These are phyloP conservation scores for Myiotriccus ornatus DNA, from an alignment of 2,797 vertebrate genomes.

Conservation along the genomic window DNA sequence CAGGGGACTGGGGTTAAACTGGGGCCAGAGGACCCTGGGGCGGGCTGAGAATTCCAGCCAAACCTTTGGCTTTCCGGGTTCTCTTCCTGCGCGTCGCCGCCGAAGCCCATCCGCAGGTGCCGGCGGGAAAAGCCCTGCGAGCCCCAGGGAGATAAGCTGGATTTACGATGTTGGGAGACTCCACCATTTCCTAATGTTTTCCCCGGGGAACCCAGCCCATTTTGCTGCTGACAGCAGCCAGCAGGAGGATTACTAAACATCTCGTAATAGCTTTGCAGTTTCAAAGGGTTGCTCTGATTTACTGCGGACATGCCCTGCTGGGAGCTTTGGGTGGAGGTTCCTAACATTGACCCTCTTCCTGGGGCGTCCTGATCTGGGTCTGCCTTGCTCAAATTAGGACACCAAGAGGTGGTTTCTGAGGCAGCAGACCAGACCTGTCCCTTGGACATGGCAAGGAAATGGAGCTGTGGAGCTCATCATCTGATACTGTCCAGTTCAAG, in stretches of 20 bases:
- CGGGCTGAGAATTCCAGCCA: background rate
- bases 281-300: background rate
- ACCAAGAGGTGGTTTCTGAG: background rate
- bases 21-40: background rate
- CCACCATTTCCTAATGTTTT: background rate
- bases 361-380: background rate
- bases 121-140: background rate
- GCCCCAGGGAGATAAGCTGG: background rate
- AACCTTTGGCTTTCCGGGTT: accelerated
- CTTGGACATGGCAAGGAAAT: background rate
- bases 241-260: background rate
- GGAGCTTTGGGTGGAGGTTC: background rate
- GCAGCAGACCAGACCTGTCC: background rate
- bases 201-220: background rate
- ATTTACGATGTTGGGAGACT: background rate
- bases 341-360: background rate
- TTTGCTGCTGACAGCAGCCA: slow-evolving; percentile 8
- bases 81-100: background rate
- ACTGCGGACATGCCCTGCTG: background rate
- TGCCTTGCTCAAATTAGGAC: background rate
- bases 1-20: too few relatives aligned
- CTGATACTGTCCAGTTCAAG: background rate
- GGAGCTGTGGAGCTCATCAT: background rate
- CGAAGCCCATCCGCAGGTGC: accelerated
- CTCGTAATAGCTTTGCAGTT: background rate